Evolutionary conservation across 2,888 invertebrate genomes (phyloP).

Genomic region (Mimachlamys varia): DNA sequence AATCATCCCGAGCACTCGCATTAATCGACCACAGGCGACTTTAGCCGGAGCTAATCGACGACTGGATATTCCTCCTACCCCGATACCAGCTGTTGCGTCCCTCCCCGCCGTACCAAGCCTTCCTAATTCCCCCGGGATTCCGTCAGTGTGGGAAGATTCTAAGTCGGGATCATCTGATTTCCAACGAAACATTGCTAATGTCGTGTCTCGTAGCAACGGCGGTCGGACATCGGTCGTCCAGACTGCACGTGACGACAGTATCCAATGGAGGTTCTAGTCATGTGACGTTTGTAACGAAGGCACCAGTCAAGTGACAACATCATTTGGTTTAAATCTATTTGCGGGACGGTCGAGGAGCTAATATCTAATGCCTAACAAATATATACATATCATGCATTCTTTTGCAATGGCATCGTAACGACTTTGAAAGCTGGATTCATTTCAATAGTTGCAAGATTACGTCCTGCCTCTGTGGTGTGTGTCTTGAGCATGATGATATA

Average conservation of each 20-base stretch:
- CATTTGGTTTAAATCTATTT: neutral
- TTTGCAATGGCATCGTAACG: too few species aligned
- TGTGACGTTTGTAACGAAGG: neutral
- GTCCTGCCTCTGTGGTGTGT: too few species aligned
- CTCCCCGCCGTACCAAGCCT: neutral
- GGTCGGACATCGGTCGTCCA: neutral
- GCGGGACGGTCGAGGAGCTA: neutral
- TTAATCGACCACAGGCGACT: conserved; percentile 1
- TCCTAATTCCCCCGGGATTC: neutral
- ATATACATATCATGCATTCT: too few species aligned
- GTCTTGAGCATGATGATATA: too few species aligned
- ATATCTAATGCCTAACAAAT: neutral
- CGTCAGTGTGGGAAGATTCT: neutral
- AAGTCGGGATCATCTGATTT: neutral
- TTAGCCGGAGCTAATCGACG: conserved; percentile 11
- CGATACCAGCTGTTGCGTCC: neutral
- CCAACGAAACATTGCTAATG: neutral
- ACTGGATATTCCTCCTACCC: neutral
- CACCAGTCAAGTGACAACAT: neutral
- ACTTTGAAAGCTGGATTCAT: too few species aligned
- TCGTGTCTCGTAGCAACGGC: neutral
- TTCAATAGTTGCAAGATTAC: too few species aligned
- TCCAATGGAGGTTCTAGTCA: conserved; percentile 6
- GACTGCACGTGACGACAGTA: conserved; percentile 19
- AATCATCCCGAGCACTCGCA: neutral